Evolutionary conservation across 64 coral and sea anemone species (phyloP), one percentile per base, ranked within the genome.

Genomic region (Montipora efflorescens): DNA sequence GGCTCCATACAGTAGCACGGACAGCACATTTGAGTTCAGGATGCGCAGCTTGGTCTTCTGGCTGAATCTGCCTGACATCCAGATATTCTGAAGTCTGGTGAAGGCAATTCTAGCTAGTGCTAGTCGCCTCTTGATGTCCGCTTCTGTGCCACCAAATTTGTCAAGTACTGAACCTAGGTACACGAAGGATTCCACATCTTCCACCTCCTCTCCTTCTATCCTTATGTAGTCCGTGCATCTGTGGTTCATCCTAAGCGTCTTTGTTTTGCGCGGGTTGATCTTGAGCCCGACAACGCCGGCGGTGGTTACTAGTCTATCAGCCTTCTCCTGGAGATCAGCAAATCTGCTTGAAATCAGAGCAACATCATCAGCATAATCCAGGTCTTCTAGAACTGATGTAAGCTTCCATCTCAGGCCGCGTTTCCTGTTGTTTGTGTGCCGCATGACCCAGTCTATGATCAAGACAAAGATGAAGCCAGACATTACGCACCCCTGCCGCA

Each of bases 1-100:
- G n/a, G 43, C 68, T 12, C 89, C 89, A 81, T 91, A 82, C 19
- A 81, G 53, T 13, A 91, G 78, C 47, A 91, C 53, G 13, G 55
- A 79, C 16, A 46, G 78, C 8, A 90, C 75, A 49, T 81, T 74
- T 19, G 77, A 71, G 43, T 91, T 91, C 4, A 81, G 80, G 4
- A 91, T 81, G 61, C 18, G 49, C 12, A 80, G 45, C 59, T 91
- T 91, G 59, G 77, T 91, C 20, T 81, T 79, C 21, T 16, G 44
- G 4, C 10, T 25, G 47, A 81, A 81, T 50, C 64, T 7, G 8
- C 55, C 9, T 51, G 44, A 51, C 11, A 9, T 75, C 87, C 87
- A 88, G 47, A 88, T 88, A 7, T 82, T 82, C 21, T 83, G 69
- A 14, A 44, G 79, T 66, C 75, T 47, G 48, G 14, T 9, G 21